Conservation (phyloP, 2,888 invertebrate genomes). For the Pandemis cinnamomeana region DNA sequence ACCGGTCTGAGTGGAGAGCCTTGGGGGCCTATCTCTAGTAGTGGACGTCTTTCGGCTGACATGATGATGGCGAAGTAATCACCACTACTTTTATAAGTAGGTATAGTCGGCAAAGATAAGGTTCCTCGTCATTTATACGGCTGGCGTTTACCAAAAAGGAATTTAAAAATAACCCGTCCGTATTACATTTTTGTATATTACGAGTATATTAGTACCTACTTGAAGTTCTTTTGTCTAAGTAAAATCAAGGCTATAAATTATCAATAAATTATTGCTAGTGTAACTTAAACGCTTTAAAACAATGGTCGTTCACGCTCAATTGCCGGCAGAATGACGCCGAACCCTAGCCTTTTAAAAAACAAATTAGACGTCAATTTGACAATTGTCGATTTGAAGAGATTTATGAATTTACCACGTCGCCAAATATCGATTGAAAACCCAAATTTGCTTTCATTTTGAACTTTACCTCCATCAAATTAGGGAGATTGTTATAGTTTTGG, state of each 20-base stretch:
- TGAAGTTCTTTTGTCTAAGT: neutral
- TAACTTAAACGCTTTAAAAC: conserved; percentile 22
- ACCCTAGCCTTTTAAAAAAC: conserved; percentile 37
- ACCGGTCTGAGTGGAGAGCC: too few relatives aligned
- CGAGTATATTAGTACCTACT: too few relatives aligned
- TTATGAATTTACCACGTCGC: conserved; percentile 4
- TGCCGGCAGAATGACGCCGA: conserved; percentile 29
- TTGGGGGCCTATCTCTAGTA: too few relatives aligned
- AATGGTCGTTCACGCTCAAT: conserved; percentile 31
- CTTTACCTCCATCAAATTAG: neutral
- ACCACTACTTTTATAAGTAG: too few relatives aligned
- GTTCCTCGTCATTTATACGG: too few relatives aligned
- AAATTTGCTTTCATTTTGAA: neutral
- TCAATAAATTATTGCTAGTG: conserved; percentile 20
- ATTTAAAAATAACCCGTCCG: too few relatives aligned
- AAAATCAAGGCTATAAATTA: neutral
- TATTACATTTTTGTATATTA: too few relatives aligned
- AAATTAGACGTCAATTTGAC: conserved; percentile 41
- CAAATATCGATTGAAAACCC: neutral
- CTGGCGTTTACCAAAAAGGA: too few relatives aligned
- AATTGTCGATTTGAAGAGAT: conserved; percentile 34
- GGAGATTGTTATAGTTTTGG: neutral
- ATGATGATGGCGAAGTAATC: too few relatives aligned
- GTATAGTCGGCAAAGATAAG: too few relatives aligned
- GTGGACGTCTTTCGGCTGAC: too few relatives aligned